phyloP scores from a whole-genome alignment of 2,797 vertebrate genomes.

The Hyperoplus immaculatus region DNA sequence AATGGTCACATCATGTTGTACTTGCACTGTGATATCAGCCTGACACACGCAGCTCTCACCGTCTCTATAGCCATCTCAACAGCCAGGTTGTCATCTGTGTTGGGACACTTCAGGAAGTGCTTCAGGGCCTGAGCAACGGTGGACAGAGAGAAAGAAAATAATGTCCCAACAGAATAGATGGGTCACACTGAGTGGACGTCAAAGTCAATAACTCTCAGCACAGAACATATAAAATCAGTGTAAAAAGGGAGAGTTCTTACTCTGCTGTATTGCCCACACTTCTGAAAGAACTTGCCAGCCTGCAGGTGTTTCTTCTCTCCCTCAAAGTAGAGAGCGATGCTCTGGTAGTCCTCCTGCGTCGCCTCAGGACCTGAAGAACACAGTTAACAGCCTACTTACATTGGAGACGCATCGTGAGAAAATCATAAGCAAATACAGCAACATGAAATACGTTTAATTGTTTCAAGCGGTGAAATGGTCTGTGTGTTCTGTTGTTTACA shows the following conservation, averaged over 20 bases:
- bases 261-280: constrained; percentile 94
- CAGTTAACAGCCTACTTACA: neutral
- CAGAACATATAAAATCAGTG: neutral
- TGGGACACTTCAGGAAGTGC: constrained; percentile 95
- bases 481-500: neutral
- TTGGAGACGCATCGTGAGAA: neutral
- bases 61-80: constrained; percentile 98
- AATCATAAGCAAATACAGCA: neutral
- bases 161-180: neutral
- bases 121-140: constrained; percentile 89
- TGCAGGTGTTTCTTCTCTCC: constrained; percentile 96
- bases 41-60: constrained; percentile 81
- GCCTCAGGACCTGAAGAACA: constrained; percentile 89
- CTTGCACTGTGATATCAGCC: neutral
- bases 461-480: neutral
- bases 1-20: neutral
- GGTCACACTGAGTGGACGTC: neutral
- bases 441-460: neutral
- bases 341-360: constrained; percentile 95
- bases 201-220: neutral
- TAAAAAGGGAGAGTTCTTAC: constrained; percentile 80
- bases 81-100: constrained; percentile 91
- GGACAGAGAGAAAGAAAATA: constrained; percentile 8
- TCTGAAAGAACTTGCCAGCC: constrained; percentile 96
- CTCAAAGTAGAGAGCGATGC: constrained; percentile 97